phyloP scores from a whole-genome alignment of 2,888 invertebrate genomes.

The Agonopterix heracliana region DNA sequence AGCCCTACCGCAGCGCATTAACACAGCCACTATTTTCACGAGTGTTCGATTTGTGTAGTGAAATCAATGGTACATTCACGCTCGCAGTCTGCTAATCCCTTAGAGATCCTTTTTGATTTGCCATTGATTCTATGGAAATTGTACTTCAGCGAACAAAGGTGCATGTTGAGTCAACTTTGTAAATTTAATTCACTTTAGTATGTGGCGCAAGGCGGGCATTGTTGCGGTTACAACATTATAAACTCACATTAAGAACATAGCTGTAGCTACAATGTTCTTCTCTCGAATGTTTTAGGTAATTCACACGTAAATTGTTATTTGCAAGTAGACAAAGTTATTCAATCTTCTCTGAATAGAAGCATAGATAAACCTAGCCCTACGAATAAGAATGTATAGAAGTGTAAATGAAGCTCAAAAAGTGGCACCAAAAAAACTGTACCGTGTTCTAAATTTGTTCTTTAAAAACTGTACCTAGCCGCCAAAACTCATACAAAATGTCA shows the following conservation, averaged over 20 bases:
- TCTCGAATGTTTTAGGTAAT: neutral
- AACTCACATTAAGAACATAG: neutral
- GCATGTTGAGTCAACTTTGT: neutral
- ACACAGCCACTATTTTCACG: constrained; percentile 46
- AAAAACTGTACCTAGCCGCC: no score
- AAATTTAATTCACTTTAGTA: neutral
- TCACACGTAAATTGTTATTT: no score
- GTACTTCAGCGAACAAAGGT: constrained; percentile 11
- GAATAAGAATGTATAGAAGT: no score
- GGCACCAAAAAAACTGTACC: no score
- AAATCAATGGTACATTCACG: constrained; percentile 35
- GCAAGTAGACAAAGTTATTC: no score
- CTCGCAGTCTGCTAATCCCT: constrained; percentile 14
- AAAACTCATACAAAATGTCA: no score
- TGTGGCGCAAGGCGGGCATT: neutral
- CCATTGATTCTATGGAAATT: constrained; percentile 18
- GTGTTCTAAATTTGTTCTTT: no score
- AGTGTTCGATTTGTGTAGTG: constrained; percentile 44
- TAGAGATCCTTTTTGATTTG: constrained; percentile 15
- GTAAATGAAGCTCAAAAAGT: no score
- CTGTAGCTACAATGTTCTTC: neutral
- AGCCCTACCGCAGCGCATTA: constrained; percentile 25
- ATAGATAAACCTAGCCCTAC: no score
- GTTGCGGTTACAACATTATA: neutral
- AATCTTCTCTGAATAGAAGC: no score